These are phyloP conservation scores for Argya squamiceps DNA, from an alignment of 2,797 vertebrate species.

Conservation along the genomic window DNA sequence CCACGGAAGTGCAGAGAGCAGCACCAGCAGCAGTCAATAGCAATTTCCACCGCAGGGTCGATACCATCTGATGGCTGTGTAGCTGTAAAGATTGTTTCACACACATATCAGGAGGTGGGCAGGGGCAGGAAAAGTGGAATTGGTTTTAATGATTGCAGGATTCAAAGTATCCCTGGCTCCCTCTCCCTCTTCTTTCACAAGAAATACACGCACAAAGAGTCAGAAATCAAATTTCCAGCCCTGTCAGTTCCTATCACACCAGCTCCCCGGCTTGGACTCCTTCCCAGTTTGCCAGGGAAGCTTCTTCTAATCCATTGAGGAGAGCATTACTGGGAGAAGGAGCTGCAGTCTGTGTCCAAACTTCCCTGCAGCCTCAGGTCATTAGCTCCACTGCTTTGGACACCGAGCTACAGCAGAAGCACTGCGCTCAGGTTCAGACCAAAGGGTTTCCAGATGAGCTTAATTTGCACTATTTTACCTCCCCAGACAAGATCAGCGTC, in stretches of 20 bases:
- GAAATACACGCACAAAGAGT: slow-evolving; percentile 62
- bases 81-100: slow-evolving; percentile 76
- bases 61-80: slow-evolving; percentile 78
- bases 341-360: slow-evolving; percentile 20
- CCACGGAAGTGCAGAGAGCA: slow-evolving; percentile 67
- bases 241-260: slow-evolving; percentile 59
- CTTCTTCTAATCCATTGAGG: slow-evolving; percentile 46
- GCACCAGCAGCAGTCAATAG: slow-evolving; percentile 81
- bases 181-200: slow-evolving; percentile 51
- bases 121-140: slow-evolving; percentile 68
- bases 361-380: not conserved
- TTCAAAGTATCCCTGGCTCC: slow-evolving; percentile 65
- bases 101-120: slow-evolving; percentile 67
- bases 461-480: not conserved
- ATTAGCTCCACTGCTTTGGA: not conserved
- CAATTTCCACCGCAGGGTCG: slow-evolving; percentile 83
- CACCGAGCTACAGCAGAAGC: not conserved
- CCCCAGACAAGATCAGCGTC: not conserved
- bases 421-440: not conserved
- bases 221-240: slow-evolving; percentile 70
- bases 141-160: slow-evolving; percentile 78
- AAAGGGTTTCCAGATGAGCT: not conserved
- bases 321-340: not conserved
- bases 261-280: slow-evolving; percentile 25
- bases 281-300: slow-evolving; percentile 57